Base-by-base conservation (phyloP, 1,140 invertebrate species). In the Notospermus geniculatus region DNA sequence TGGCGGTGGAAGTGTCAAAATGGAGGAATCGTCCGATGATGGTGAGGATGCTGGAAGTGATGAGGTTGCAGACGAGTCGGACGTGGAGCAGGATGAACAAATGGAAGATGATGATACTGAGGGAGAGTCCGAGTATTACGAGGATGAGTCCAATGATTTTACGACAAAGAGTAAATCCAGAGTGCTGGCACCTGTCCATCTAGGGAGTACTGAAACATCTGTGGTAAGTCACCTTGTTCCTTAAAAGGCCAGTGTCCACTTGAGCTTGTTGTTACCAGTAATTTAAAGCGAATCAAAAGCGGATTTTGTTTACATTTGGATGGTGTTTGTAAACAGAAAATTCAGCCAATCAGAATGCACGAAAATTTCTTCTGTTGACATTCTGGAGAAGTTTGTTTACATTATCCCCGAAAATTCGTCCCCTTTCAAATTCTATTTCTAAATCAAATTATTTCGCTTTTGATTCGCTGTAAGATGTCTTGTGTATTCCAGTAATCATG, bases 41-140 rank as follows among this genome's bases (percentile, higher is more conserved):
- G 66, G 68, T 45, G 65, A 66, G 19, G 60, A 63, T n/a, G 69
- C 74, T 15, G 65, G 68, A 22, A 56, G 46, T 1, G 59, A 67
- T 59, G 63, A 5, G 46, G 19, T 19, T 43, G 39, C 19, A 11
- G n/a, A 63, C 46, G 59, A 56, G 45, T 65, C 64, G 50, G 70
- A 69, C 17, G 64, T 60, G n/a, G 60, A 66, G n/a, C 58, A 60
- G 7, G 63, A 60, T n/a, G 57, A 63, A 27, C 43, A 68, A 1
- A 58, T 54, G 19, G 70, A 70, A 19, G 61, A 66, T 36, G 57
- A 63, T 32, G 52, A 32, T 15, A 61, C 57, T 30, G 60, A 56
- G 46, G 62, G 57, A 30, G 45, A 58, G 50, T 39, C 29, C 53
- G 58, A 60, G 30, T 27, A 52, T 54, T 11, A 53, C 19, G 59